These are phyloP conservation scores for Temnothorax unifasciatus DNA, from an alignment of 2,888 invertebrate species.

Conservation along the genomic window DNA sequence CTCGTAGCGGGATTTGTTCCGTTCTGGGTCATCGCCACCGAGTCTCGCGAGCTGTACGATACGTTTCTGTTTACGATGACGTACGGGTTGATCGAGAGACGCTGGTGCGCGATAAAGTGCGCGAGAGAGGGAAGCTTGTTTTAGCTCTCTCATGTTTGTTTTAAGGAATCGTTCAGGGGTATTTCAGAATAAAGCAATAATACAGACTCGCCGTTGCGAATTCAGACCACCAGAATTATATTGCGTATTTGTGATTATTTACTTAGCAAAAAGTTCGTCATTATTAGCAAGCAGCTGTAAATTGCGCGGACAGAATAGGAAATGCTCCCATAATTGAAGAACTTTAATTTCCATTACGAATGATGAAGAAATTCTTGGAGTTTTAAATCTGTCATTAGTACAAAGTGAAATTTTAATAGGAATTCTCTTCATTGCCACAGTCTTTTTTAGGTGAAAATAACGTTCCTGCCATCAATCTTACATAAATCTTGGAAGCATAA, in stretches of 20 bases:
- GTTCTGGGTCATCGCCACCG: slow-evolving; percentile 61
- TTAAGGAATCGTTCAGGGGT: neutral
- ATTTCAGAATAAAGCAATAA: neutral
- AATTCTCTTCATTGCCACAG: neutral
- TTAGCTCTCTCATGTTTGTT: neutral
- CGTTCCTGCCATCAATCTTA: neutral
- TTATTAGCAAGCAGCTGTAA: neutral
- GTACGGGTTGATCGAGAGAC: slow-evolving; percentile 10
- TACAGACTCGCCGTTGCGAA: neutral
- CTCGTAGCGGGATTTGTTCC: slow-evolving; percentile 50
- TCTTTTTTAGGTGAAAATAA: neutral
- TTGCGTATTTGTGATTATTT: neutral
- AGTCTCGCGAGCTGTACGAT: slow-evolving; percentile 45
- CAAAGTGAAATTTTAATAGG: slow-evolving; percentile 20
- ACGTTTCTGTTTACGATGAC: slow-evolving; percentile 46
- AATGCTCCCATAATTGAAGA: neutral
- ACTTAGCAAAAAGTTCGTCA: neutral
- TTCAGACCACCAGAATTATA: neutral
- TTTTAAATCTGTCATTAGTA: slow-evolving; percentile 17
- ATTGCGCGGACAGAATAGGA: neutral
- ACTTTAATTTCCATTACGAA: slow-evolving; percentile 9
- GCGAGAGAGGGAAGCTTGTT: neutral
- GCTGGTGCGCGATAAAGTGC: neutral
- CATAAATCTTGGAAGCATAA: neutral
- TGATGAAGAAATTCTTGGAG: neutral